Conservation (phyloP, 1,140 invertebrate genomes). For the Drosophila suzukii region DNA sequence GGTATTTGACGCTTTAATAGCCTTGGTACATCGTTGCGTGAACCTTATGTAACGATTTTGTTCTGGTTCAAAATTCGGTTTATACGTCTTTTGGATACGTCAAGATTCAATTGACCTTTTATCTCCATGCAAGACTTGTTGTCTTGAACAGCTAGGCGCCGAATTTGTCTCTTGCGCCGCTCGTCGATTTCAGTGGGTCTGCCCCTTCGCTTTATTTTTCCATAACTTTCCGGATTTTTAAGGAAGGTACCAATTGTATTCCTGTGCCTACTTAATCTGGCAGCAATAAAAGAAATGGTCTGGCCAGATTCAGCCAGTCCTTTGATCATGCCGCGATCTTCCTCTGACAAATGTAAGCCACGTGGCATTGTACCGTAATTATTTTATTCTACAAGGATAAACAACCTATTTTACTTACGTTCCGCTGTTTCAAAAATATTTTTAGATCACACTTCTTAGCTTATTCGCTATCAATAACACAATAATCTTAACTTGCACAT, state of each 20-base stretch:
- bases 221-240: background rate
- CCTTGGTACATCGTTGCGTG: too few species aligned
- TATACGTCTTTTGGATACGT: background rate
- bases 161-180: constrained; percentile 1
- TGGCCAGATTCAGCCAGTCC: background rate
- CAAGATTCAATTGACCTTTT: background rate
- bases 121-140: constrained; percentile 4
- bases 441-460: too few species aligned
- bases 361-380: too few species aligned
- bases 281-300: background rate
- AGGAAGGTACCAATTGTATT: constrained; percentile 1
- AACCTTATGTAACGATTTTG: too few species aligned
- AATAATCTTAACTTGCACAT: too few species aligned
- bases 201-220: background rate
- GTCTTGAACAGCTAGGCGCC: background rate
- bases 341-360: too few species aligned
- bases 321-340: background rate
- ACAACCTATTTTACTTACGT: too few species aligned
- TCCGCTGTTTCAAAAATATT: too few species aligned
- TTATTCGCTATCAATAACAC: too few species aligned
- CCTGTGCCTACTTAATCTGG: background rate
- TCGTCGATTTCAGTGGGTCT: background rate
- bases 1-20: too few species aligned
- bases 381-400: too few species aligned
- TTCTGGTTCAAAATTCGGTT: too few species aligned